Evolutionary conservation across 2,888 invertebrate species (phyloP), one percentile per base, ranked within the genome.

Genomic region (Cephus runcator): DNA sequence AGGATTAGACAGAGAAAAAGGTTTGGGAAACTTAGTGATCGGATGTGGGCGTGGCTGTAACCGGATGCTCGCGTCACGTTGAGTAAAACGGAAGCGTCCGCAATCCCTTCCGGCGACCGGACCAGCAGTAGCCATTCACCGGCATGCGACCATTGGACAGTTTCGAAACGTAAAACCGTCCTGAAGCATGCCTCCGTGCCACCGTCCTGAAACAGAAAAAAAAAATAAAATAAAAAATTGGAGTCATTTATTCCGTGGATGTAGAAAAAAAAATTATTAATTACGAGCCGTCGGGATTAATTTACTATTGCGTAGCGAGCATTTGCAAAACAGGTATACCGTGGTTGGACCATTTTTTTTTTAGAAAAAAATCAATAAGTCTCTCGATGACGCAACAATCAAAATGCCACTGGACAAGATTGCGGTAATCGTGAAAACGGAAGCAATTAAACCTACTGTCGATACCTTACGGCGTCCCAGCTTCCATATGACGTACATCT

Each of bases 51-150:
- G 83, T 83, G 86, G 83, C 87, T 88, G 84, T 87, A 86, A 78
- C 87, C 87, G 81, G 89, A 89, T 80, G 90, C 89, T 73, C 86
- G 87, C 77, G 94, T 94, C 89, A 95, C 93, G 89, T 95, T 95
- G 83, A 95, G 92, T 85, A 93, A 92, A 87, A 95, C 93, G 82
- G 92, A 92, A 75, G 94, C 94, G 89, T 95, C 94, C 73, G 94
- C 93, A 82, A 94, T 92, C 77, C 95, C 95, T 85, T 93, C 93
- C 69, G 93, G 91, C 76, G 95, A 95, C 84, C 94, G 93, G 40
- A 94, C 94, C 81, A 95, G 90, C 83, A 95, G 93, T 82, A 93
- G 92, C 91, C 94, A 94, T 89, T 95, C 95, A 35, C 95, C 95
- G 23, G 93, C 92, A 89, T 95, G 94, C 69, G 92, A 92, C 79